A percentile compares a stretch with the other conserved stretches of the same genome.
Conservation (phyloP, 37 sponge, comb jelly and placozoan genomes). For the Dysidea cf. avara region DNA sequence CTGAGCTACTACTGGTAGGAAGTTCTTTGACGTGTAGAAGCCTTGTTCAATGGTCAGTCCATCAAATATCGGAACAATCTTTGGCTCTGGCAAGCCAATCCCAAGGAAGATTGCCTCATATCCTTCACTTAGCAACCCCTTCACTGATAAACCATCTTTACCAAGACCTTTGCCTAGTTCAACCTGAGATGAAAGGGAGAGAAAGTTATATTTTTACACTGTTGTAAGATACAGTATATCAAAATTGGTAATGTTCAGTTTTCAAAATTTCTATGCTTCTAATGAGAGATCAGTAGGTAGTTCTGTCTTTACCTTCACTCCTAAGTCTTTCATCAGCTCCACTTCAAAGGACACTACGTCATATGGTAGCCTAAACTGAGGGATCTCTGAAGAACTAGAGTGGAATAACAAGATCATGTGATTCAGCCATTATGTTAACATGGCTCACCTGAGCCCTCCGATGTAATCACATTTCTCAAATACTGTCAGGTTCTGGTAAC, state of each 20-base stretch:
- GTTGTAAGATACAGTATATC: not conserved
- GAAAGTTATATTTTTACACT: not conserved
- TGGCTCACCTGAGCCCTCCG: conserved; percentile 84
- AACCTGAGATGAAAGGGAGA: conserved; percentile 34
- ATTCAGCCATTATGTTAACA: conserved; percentile 5
- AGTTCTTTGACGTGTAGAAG: conserved; percentile 92
- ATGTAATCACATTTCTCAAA: conserved; percentile 88
- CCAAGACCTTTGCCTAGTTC: conserved; percentile 58
- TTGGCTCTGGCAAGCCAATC: conserved; percentile 88
- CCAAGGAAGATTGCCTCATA: conserved; percentile 91
- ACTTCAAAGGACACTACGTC: conserved; percentile 96
- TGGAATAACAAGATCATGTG: not conserved
- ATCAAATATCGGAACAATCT: conserved; percentile 63
- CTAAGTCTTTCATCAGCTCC: conserved; percentile 92
- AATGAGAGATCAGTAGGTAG: too few relatives aligned
- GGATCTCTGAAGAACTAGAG: conserved; percentile 92
- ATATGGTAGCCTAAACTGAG: conserved; percentile 91
- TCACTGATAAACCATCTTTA: conserved; percentile 38
- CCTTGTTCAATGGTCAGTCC: conserved; percentile 60
- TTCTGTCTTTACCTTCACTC: conserved; percentile 92
- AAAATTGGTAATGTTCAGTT: not conserved
- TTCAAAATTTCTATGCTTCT: too few relatives aligned
- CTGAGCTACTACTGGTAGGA: conserved; percentile 70
- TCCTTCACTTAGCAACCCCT: conserved; percentile 60
- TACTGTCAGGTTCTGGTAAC: conserved; percentile 86